phyloP scores from a whole-genome alignment of 2,797 vertebrate genomes.

The Spinus olivaceus region DNA sequence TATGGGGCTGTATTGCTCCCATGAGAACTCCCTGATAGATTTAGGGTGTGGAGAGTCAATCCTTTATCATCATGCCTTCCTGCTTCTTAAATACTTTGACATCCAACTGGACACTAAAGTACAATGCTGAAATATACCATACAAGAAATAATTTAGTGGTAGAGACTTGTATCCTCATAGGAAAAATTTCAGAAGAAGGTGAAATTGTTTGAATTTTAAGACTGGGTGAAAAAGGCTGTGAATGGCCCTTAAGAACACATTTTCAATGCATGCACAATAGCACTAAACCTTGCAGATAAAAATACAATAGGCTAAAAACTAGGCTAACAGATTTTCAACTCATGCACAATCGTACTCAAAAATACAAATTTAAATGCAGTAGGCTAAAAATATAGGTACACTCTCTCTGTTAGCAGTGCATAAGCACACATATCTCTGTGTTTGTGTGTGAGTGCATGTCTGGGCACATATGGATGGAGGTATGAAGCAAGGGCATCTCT shows the following conservation, averaged over 20 bases:
- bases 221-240: background rate
- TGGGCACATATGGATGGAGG: background rate
- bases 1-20: background rate
- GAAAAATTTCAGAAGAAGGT: background rate
- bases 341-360: background rate
- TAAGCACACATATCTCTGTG: background rate
- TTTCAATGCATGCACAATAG: background rate
- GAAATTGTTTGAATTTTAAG: background rate
- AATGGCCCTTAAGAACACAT: background rate
- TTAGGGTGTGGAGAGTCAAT: background rate
- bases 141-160: background rate
- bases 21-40: constrained; percentile 13
- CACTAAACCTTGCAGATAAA: background rate
- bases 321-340: background rate
- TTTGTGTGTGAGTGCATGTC: background rate
- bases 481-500: background rate
- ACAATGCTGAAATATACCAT: background rate
- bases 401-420: background rate
- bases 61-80: background rate
- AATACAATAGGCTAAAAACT: background rate
- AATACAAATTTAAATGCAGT: background rate
- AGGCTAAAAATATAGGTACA: background rate
- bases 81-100: background rate
- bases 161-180: background rate
- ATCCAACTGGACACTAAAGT: background rate